Evolutionary conservation across 2,888 invertebrate species (phyloP), one percentile per base, ranked within the genome.

Genomic region (Drosophila affinis): DNA sequence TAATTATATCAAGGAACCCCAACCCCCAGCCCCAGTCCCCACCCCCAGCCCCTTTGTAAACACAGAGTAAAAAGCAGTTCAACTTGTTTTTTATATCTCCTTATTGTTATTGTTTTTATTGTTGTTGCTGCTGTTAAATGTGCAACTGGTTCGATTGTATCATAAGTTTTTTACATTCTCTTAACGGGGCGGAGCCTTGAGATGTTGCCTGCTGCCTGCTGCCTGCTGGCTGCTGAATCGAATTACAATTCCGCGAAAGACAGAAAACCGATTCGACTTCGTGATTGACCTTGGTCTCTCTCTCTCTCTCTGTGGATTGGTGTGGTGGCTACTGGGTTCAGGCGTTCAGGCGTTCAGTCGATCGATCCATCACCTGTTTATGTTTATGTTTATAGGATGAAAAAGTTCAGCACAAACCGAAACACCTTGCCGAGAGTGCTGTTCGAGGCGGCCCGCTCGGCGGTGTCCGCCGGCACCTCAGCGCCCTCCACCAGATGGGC

Each of bases 331-430:
- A 34, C 27, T 34, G 62, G 39, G 52, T 52, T 39, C 27, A 7
- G 7, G 5, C 27, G 52, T 52, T 39, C 27, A 7, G 7, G 5
- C 27, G 27, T 7, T 7, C 27, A 27, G 27, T 27, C 1, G 27
- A 27, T 29, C 39, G 52, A 14, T 56, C 45, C 17, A 49, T 56
- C 39, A 27, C 44, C 49, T 45, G 57, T 32, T 72, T 62, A 88
- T 45, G 57, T 21, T 21, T 21, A 3, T 21, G 21, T 27, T 72
- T 62, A 88, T 48, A 73, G 53, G 55, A 85, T 75, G 29, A 84
- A 86, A 78, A 90, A 90, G 62, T 89, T 84, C 47, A 89, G 53
- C 5, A 83, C 55, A 48, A 88, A 81, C 4, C 77, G 78, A 74
- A 82, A 80, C 49, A 89, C 65, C 69, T 87, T 87, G 57, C 69